Conservation (phyloP, 2,113 vertebrate genomes). For the Lathamus discolor region DNA sequence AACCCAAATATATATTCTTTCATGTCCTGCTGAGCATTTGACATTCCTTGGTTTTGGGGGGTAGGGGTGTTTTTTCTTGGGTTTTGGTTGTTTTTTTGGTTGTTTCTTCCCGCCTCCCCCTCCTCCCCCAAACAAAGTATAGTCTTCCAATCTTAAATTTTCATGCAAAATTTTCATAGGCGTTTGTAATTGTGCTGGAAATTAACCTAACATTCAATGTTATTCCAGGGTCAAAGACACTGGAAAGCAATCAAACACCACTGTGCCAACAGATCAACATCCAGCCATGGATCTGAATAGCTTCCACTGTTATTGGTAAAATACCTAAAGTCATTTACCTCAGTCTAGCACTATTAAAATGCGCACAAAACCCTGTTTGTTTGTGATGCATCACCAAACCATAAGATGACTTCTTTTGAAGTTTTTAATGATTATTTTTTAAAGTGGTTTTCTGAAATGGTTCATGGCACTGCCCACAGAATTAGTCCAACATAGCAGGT, state of each 20-base stretch:
- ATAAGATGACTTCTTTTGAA: not conserved
- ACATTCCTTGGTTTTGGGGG: not conserved
- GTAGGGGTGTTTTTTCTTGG: fast-evolving
- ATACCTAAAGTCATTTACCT: not conserved
- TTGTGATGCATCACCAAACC: not conserved
- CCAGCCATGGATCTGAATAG: not conserved
- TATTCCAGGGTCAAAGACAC: not conserved
- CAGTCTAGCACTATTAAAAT: not conserved
- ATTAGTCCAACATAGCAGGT: not conserved
- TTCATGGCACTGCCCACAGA: not conserved
- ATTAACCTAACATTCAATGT: not conserved
- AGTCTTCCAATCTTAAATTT: not conserved
- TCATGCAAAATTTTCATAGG: not conserved
- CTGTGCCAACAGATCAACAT: not conserved
- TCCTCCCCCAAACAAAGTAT: not conserved
- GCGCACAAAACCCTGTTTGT: not conserved
- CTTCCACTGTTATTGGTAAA: not conserved
- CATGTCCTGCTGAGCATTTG: not conserved
- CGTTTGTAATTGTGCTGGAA: not conserved
- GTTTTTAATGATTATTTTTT: not conserved
- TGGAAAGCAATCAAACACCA: not conserved
- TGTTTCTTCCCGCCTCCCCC: not conserved
- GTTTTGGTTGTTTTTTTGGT: not conserved
- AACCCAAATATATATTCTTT: not conserved
- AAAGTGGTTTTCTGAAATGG: not conserved